A percentile compares a stretch with the other conserved stretches of the same genome.
phyloP scores from a whole-genome alignment of 2,797 vertebrate species.

The Loris lydekkerianus region DNA sequence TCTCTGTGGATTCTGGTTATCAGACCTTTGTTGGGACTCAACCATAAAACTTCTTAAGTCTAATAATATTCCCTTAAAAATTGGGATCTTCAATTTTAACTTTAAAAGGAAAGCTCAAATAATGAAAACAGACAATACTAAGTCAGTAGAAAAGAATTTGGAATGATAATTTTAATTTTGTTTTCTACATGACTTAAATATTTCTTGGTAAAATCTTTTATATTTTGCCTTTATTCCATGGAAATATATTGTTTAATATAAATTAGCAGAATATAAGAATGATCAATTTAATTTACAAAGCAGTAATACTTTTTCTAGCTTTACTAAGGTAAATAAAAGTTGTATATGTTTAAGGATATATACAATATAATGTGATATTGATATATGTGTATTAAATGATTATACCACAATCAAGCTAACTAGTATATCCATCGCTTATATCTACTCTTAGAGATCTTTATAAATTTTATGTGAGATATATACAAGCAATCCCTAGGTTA shows the following conservation, averaged over 20 bases:
- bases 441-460: not conserved
- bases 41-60: not conserved
- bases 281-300: not conserved
- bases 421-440: not conserved
- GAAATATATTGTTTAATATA: slow-evolving; percentile 10
- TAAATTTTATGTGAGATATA: not conserved
- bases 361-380: not conserved
- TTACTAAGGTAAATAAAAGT: not conserved
- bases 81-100: not conserved
- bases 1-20: too few species aligned
- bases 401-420: not conserved
- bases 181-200: not conserved
- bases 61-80: slow-evolving; percentile 25
- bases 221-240: not conserved
- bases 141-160: not conserved
- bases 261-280: not conserved
- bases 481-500: too few species aligned
- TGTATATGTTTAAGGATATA: not conserved
- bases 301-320: not conserved
- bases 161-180: not conserved
- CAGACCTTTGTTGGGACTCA: too few species aligned
- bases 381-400: not conserved
- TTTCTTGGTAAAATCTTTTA: not conserved
- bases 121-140: not conserved
- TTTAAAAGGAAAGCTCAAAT: not conserved